Conservation (phyloP, 2,888 invertebrate genomes). For the Netelia virgata region DNA sequence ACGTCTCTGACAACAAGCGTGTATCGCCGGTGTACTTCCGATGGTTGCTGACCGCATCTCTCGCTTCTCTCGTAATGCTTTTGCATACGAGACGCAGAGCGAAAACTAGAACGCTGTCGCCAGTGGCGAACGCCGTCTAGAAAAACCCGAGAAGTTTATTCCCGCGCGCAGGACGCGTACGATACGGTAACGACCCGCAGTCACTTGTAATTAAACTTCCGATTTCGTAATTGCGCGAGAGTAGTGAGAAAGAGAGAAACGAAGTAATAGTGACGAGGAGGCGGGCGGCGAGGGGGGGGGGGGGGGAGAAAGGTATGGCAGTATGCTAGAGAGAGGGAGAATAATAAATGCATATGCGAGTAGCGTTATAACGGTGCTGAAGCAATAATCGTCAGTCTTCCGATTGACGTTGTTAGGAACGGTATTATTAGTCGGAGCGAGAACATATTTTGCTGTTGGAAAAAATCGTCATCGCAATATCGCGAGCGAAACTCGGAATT, state of each 20-base stretch:
- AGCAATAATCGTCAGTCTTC: constrained; percentile 56
- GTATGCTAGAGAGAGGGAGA: constrained; percentile 17
- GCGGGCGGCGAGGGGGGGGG: background rate
- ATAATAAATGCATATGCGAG: constrained; percentile 38
- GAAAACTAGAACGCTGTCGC: constrained; percentile 69
- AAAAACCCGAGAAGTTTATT: constrained; percentile 35
- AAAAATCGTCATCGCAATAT: constrained; percentile 8
- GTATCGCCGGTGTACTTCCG: background rate
- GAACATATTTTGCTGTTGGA: constrained; percentile 28
- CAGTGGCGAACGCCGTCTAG: constrained; percentile 40
- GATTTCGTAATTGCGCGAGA: constrained; percentile 57
- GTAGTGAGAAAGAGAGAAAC: constrained; percentile 11
- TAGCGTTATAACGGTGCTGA: constrained; percentile 46
- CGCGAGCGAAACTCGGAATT: background rate
- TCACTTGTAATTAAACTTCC: constrained; percentile 66
- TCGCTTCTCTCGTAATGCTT: constrained; percentile 3
- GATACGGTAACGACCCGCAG: constrained; percentile 65
- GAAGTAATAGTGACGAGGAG: background rate
- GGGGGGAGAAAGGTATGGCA: constrained; percentile 13
- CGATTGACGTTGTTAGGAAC: constrained; percentile 43
- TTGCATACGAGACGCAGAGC: constrained; percentile 64
- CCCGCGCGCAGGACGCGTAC: constrained; percentile 28
- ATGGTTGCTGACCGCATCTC: background rate
- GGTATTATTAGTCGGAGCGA: constrained; percentile 40
- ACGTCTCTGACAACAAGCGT: constrained; percentile 29